A percentile compares a stretch with the other conserved stretches of the same genome.
These are phyloP conservation scores for Geotrypetes seraphini DNA, from an alignment of 2,797 vertebrate species.

Conservation along the genomic window DNA sequence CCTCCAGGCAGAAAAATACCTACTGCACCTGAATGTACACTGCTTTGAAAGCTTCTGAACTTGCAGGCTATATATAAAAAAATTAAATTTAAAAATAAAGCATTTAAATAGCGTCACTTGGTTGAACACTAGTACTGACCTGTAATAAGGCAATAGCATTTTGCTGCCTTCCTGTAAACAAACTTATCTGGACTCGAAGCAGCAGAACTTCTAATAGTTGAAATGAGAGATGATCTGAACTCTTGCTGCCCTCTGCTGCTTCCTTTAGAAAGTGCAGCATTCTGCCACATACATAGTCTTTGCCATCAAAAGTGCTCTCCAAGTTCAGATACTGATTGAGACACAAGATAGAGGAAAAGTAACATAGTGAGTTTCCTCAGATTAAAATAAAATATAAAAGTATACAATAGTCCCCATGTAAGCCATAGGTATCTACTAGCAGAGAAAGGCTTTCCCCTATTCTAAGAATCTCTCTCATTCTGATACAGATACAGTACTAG, in stretches of 20 bases:
- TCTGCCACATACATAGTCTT: constrained; percentile 80
- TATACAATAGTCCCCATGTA: no score
- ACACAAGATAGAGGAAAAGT: not conserved
- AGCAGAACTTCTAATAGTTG: constrained; percentile 82
- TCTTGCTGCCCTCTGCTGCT: constrained; percentile 27
- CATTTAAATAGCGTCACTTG: not conserved
- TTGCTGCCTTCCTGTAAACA: constrained; percentile 75
- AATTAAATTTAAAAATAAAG: no score
- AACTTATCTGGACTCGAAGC: constrained; percentile 74
- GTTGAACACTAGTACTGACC: constrained; percentile 45
- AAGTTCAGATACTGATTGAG: constrained; percentile 72
- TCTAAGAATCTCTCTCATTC: no score
- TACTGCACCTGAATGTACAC: no score
- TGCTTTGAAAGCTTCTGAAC: no score
- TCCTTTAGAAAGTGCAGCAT: constrained; percentile 69
- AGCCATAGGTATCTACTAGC: no score
- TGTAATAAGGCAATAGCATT: constrained; percentile 72
- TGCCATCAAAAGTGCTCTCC: constrained; percentile 84
- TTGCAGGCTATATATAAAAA: no score
- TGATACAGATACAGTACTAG: no score
- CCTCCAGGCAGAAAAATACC: no score
- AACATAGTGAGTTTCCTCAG: no score
- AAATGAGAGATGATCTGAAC: constrained; percentile 65
- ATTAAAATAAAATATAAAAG: no score
- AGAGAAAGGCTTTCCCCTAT: no score